Percentiles rank a stretch among this genome's conserved stretches.
phyloP scores from a whole-genome alignment of 2,797 vertebrate species.

The Eulemur rubriventer region DNA sequence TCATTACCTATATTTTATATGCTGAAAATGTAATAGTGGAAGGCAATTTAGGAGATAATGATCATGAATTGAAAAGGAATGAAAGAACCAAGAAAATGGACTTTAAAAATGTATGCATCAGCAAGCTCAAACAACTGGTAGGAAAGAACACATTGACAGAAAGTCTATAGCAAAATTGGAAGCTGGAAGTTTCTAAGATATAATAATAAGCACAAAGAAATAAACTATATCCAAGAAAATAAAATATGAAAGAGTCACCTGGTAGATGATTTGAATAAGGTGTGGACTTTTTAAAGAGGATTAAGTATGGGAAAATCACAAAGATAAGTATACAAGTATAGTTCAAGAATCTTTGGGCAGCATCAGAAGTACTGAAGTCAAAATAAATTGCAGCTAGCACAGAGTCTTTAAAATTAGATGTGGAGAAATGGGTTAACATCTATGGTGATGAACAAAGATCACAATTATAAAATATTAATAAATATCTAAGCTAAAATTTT shows the following conservation, averaged over 20 bases:
- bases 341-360: neutral
- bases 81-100: slow-evolving; percentile 71
- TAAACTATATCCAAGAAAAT: slow-evolving; percentile 65
- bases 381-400: slow-evolving; percentile 19
- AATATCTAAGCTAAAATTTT: neutral
- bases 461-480: neutral
- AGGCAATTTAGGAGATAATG: slow-evolving; percentile 79
- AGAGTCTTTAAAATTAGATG: neutral
- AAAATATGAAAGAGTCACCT: slow-evolving; percentile 54
- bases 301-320: slow-evolving; percentile 35
- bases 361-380: neutral
- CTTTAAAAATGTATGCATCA: slow-evolving; percentile 69
- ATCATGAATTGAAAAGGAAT: slow-evolving; percentile 64
- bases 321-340: neutral
- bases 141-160: slow-evolving; percentile 61
- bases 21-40: slow-evolving; percentile 71
- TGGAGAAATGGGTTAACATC: neutral
- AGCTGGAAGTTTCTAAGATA: slow-evolving; percentile 48
- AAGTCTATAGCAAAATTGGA: slow-evolving; percentile 66
- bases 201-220: slow-evolving; percentile 60
- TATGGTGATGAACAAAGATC: neutral
- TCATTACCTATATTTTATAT: slow-evolving; percentile 74
- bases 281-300: slow-evolving; percentile 1
- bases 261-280: slow-evolving; percentile 47
- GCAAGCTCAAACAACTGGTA: slow-evolving; percentile 62